Evolutionary conservation across 2,797 vertebrate genomes (phyloP).

Genomic region (Anas bernieri): DNA sequence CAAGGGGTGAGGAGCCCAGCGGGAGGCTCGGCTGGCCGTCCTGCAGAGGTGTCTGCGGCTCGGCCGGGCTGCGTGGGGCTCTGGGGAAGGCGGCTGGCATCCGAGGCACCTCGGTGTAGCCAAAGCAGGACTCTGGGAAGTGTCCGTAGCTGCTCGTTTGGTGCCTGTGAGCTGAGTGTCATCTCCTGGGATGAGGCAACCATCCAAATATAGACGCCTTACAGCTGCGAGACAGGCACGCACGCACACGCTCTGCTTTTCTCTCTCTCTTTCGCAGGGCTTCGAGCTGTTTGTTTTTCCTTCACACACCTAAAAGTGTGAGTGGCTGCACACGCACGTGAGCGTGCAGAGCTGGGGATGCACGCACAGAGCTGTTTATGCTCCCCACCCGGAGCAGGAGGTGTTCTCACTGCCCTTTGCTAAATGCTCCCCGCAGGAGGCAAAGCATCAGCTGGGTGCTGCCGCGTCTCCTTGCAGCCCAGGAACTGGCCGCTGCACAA

Average conservation of each 20-base stretch:
- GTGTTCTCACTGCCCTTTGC: not conserved
- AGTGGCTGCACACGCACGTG: not conserved
- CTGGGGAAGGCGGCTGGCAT: not conserved
- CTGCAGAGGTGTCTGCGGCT: not conserved
- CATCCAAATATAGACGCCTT: slow-evolving; percentile 74
- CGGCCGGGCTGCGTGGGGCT: not conserved
- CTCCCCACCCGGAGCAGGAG: not conserved
- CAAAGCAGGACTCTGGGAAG: slow-evolving; percentile 65
- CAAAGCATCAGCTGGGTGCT: not conserved
- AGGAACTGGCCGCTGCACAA: not conserved
- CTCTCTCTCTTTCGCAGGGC: not conserved
- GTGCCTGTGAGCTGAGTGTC: slow-evolving; percentile 53
- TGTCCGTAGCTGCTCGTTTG: slow-evolving; percentile 67
- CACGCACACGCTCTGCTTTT: not conserved
- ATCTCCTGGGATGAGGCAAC: slow-evolving; percentile 70
- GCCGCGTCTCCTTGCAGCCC: not conserved
- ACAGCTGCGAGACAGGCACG: not conserved
- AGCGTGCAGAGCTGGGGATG: not conserved
- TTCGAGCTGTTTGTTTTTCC: not conserved
- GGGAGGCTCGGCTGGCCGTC: not conserved
- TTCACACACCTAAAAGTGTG: not conserved
- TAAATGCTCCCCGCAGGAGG: not conserved
- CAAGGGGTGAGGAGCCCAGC: not conserved
- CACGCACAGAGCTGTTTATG: fast-evolving
- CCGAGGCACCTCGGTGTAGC: not conserved